A percentile compares a stretch with the other conserved stretches of the same genome.
Evolutionary conservation across 2,888 invertebrate genomes (phyloP).

Genomic region (Diachrysia chrysitis): DNA sequence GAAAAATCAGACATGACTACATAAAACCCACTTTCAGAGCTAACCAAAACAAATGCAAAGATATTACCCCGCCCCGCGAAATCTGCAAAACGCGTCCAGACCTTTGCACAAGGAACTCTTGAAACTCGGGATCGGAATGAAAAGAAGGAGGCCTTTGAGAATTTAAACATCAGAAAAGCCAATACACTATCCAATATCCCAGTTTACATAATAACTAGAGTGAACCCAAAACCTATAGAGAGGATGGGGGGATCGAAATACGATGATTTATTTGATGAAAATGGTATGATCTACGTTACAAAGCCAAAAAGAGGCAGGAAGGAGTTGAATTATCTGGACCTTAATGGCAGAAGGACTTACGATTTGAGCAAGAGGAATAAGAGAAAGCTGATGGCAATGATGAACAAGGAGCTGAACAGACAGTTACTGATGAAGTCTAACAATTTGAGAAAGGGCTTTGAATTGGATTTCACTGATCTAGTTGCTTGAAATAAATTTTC

Average conservation of each 20-base stretch:
- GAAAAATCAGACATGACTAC: too few relatives aligned
- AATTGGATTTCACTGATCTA: slow-evolving; percentile 11
- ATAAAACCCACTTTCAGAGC: not conserved
- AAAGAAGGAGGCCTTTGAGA: not conserved
- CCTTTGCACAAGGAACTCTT: not conserved
- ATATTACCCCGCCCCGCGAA: not conserved
- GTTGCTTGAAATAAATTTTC: slow-evolving; percentile 2
- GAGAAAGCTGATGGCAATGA: slow-evolving; percentile 14
- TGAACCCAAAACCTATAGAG: not conserved
- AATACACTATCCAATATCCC: not conserved
- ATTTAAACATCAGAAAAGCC: not conserved
- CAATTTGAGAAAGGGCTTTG: not conserved
- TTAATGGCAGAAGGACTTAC: not conserved
- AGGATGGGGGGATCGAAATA: not conserved
- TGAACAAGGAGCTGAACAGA: slow-evolving; percentile 12
- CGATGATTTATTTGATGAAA: not conserved
- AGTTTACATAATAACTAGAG: not conserved
- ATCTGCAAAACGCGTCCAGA: not conserved
- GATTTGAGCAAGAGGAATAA: slow-evolving; percentile 6
- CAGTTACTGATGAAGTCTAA: not conserved
- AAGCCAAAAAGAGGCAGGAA: not conserved
- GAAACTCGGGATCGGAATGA: not conserved
- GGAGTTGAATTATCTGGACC: not conserved
- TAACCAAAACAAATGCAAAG: not conserved
- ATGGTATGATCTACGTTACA: not conserved